Percentiles rank a stretch among this genome's conserved stretches.
phyloP scores from a whole-genome alignment of 2,797 vertebrate genomes.

The Typhlichthys subterraneus region DNA sequence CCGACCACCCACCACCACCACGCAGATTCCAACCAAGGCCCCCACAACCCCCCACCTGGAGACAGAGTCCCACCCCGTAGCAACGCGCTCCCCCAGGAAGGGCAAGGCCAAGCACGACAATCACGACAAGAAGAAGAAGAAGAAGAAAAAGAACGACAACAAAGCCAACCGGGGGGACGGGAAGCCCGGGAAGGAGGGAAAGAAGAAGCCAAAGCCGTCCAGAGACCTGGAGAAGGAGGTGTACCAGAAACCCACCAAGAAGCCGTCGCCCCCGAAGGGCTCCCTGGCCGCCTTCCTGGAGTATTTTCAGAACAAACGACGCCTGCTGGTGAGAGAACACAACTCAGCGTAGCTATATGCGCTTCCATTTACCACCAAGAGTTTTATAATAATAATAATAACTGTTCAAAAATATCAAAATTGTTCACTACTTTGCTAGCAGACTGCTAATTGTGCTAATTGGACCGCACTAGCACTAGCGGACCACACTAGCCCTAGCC shows the following conservation, averaged over 20 bases:
- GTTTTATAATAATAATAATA: too few species aligned
- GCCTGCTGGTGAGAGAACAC: constrained; percentile 92
- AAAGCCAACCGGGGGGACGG: constrained; percentile 84
- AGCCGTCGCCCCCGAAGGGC: constrained; percentile 75
- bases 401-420: too few species aligned
- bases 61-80: constrained; percentile 60
- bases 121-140: constrained; percentile 88
- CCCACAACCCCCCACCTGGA: constrained; percentile 72
- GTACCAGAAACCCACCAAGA: constrained; percentile 81
- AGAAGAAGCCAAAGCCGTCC: constrained; percentile 77
- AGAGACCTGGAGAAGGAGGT: constrained; percentile 81
- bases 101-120: constrained; percentile 83
- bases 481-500: too few species aligned
- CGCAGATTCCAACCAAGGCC: constrained; percentile 75
- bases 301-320: constrained; percentile 91
- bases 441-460: too few species aligned
- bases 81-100: constrained; percentile 72
- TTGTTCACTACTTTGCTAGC: too few species aligned
- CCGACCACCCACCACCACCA: constrained; percentile 50
- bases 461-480: too few species aligned
- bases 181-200: constrained; percentile 85
- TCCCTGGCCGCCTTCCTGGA: constrained; percentile 83
- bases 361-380: too few species aligned
- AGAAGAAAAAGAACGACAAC: constrained; percentile 75
- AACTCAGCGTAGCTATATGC: not conserved